Percentiles rank a stretch among this genome's conserved stretches.
Evolutionary conservation across 92 coral and sea anemone species (phyloP).

Genomic region (Muricea muricata): DNA sequence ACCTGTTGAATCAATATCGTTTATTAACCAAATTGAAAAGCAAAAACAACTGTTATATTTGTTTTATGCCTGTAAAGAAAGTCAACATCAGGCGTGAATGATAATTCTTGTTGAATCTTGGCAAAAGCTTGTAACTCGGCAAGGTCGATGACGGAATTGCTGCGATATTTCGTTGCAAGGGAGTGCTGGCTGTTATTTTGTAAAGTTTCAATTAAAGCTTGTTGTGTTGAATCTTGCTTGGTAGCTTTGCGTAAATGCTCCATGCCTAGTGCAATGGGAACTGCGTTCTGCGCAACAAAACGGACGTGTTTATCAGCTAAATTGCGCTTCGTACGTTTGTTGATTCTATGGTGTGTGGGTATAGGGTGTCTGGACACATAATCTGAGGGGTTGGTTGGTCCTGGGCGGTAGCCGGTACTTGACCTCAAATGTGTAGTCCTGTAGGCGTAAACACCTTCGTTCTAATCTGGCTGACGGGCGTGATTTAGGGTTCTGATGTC

Average conservation of each 20-base stretch:
- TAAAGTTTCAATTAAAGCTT: not conserved
- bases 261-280: not conserved
- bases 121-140: not conserved
- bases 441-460: conserved; percentile 3
- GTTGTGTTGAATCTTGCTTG: not conserved
- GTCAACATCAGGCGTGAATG: not conserved
- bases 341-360: not conserved
- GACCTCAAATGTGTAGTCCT: not conserved
- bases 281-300: not conserved
- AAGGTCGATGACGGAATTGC: not conserved
- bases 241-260: not conserved
- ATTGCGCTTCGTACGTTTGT: not conserved
- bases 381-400: conserved; percentile 6
- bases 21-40: no score
- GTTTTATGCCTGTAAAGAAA: no score
- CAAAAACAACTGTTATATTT: no score
- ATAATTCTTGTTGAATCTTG: not conserved
- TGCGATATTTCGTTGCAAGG: not conserved
- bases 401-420: conserved; percentile 11
- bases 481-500: not conserved
- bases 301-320: not conserved
- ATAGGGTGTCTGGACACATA: not conserved
- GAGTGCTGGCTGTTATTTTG: conserved; percentile 2
- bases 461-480: not conserved
- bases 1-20: no score